Base-by-base conservation (phyloP, 2,888 invertebrate species). In the Hypena proboscidalis region DNA sequence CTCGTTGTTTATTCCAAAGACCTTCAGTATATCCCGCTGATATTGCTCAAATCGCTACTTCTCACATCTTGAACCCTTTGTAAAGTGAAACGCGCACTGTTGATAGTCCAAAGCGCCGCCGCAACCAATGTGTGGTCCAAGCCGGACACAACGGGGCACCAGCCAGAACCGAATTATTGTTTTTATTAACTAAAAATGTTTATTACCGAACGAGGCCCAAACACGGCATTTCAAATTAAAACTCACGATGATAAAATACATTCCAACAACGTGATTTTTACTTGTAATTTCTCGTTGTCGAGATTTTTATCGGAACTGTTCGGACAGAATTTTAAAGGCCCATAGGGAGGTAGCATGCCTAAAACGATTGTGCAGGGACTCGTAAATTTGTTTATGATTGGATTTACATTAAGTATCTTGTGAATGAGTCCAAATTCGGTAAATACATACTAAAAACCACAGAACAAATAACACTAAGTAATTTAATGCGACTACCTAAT, bases 121-220 rank as follows among this genome's bases (percentile, higher is more conserved):
- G 69, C 49, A 45, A 50, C 50, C 59, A 55, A 67, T 74, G 80
- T 80, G 80, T 80, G 80, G 80, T 79, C 78, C 61, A 36, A 50
- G 38, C 68, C 65, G 59, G 57, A 58, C 77, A 45, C 76, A 52
- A 67, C 76, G 69, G 78, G 80, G 69, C 46, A 54, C 62, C 64
- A 37, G 44, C 30, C 51, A 56, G 57, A 56, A 65, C 67, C 58
- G 57, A 72, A 73, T 62, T 70, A 67, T 67, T 67, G 63, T 73
- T 74, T 70, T 68, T 65, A 65, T 60, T 68, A 55, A 50, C 64
- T 67, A 71, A 73, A 72, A 72, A 68, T 57, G 58, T 67, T 72
- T 70, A 67, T 56, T 43, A 35, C 42, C 48, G 33, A 46, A 52
- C 66, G 38, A 15, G 35, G 45, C 43, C 46, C 50, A 44, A 26